Base-by-base conservation (phyloP, 2,888 invertebrate species). In the Synanthedon formicaeformis region DNA sequence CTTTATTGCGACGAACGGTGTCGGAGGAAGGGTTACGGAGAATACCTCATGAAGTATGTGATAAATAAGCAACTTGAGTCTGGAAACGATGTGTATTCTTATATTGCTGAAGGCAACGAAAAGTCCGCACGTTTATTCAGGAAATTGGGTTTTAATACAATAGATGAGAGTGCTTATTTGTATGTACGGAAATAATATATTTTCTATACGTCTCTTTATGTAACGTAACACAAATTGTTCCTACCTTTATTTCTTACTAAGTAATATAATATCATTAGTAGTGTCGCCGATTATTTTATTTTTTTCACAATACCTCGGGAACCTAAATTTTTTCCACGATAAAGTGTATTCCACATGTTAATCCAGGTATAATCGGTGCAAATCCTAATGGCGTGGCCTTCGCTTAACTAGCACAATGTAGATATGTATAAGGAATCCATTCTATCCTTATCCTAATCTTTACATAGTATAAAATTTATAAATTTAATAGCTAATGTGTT, bases 1-100 rank as follows among this genome's bases (percentile, higher is more conserved):
- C 56, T 69, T 49, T 64, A 60, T 52, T 63, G 63, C 50, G 64
- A 63, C 45, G 58, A 63, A 50, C 51, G 55, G 11, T 52, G 60
- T 18, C 63, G 67, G 52, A 60, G 58, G 41, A 58, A 58, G 51
- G 64, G 68, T 2, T 66, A 61, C 41, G 68, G 58, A 3, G 60
- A 68, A 49, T 63, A 53, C 53, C 40, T 68, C 0, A 45, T 66
- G 52, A 63, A 62, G 48, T 57, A 49, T 48, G 61, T 61, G 2
- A 54, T 60, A 2, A 67, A 69, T 51, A 59, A 60, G 13, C 56
- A 59, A 40, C 51, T 66, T 51, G 53, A 16, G 51, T 12, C 50
- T 57, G 27, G 63, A 62, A 61, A 60, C 45, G 65, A 67, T 49
- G 58, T 62, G 2, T 64, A 64, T 16, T 58, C 57, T 1, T 66